A percentile compares a stretch with the other conserved stretches of the same genome.
phyloP scores from a whole-genome alignment of 2,888 invertebrate genomes.

The Orthosia cruda region DNA sequence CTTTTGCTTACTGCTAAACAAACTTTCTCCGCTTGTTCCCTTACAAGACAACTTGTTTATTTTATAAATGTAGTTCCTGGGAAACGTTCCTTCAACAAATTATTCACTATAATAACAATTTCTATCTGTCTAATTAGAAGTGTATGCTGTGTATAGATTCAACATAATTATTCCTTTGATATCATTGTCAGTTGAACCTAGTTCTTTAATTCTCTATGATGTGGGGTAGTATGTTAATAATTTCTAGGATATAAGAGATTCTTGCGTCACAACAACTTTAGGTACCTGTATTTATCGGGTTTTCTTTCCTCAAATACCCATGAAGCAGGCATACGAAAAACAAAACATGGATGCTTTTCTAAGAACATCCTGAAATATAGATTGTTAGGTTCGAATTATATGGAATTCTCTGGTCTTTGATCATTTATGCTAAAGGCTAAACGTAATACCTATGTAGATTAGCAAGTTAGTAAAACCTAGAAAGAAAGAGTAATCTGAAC shows the following conservation, averaged over 20 bases:
- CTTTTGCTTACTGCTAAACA: conserved; percentile 53
- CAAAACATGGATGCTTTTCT: background rate
- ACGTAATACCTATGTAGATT: background rate
- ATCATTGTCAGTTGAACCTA: background rate
- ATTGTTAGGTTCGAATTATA: too few species aligned
- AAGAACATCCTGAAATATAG: background rate
- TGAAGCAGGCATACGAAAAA: background rate
- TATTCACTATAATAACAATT: conserved; percentile 7
- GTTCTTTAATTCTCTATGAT: background rate
- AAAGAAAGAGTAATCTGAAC: background rate
- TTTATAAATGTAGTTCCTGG: conserved; percentile 67
- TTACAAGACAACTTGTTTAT: conserved; percentile 72
- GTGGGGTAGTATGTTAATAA: background rate
- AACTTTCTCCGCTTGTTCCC: conserved; percentile 36
- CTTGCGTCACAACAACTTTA: too few species aligned
- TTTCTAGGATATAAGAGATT: background rate
- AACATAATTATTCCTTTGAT: background rate
- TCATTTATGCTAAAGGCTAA: background rate
- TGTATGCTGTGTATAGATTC: background rate
- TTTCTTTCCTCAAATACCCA: too few species aligned
- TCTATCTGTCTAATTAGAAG: conserved; percentile 10
- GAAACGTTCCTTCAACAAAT: conserved; percentile 33
- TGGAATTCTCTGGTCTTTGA: background rate
- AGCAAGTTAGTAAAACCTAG: background rate
- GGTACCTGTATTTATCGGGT: background rate